phyloP scores from a whole-genome alignment of 2,113 vertebrate species.

The Lepus americanus region DNA sequence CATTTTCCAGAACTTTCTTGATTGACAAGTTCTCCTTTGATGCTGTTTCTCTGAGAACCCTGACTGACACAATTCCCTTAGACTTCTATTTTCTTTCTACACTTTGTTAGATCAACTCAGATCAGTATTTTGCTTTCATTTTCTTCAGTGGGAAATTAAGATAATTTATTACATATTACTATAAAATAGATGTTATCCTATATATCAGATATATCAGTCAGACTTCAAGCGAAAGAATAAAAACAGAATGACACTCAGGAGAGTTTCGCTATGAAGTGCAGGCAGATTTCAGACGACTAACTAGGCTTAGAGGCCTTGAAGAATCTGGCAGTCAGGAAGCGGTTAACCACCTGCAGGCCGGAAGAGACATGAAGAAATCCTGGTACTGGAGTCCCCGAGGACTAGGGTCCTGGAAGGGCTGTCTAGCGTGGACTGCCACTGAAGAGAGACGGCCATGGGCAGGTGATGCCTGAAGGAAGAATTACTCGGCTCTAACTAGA shows the following conservation, averaged over 20 bases:
- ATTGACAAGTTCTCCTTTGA: background rate
- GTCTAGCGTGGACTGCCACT: background rate
- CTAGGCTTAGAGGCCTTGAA: background rate
- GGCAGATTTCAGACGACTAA: background rate
- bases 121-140: background rate
- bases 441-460: background rate
- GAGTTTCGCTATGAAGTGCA: background rate
- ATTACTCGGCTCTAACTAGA: too few species aligned
- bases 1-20: too few species aligned
- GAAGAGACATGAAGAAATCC: background rate
- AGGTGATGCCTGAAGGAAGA: background rate
- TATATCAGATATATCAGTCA: background rate
- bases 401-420: background rate
- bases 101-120: background rate
- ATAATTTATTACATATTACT: constrained; percentile 8
- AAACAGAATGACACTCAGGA: constrained; percentile 7
- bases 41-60: background rate
- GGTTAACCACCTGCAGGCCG: background rate
- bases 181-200: background rate
- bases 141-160: background rate
- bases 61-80: background rate
- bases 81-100: background rate
- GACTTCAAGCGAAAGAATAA: background rate
- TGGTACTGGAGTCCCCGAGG: too few species aligned
- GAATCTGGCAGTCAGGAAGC: background rate